A percentile compares a stretch with the other conserved stretches of the same genome.
These are phyloP conservation scores for Ochlodes sylvanus DNA, from an alignment of 2,888 invertebrate genomes.

Conservation along the genomic window DNA sequence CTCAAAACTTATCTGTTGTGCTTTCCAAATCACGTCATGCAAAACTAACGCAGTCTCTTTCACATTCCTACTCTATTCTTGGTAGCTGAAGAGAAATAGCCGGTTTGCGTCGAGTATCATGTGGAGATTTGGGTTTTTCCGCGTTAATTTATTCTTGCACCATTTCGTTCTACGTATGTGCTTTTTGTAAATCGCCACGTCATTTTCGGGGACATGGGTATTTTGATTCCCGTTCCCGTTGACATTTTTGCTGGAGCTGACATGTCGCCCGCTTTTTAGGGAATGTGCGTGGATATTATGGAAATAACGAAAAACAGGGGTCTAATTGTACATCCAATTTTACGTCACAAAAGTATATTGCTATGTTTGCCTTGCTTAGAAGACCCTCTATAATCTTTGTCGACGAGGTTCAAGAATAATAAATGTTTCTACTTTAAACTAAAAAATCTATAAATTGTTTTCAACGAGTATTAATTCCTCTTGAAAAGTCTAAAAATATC, in stretches of 20 bases:
- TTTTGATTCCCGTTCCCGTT: constrained; percentile 19
- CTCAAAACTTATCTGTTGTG: too few relatives aligned
- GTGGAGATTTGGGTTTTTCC: constrained; percentile 43
- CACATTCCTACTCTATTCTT: constrained; percentile 10
- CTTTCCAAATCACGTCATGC: too few relatives aligned
- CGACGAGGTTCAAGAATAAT: too few relatives aligned
- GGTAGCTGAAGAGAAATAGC: constrained; percentile 42
- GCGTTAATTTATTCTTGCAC: constrained; percentile 43
- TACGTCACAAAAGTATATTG: too few relatives aligned
- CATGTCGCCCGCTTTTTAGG: constrained; percentile 5
- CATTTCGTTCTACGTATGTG: constrained; percentile 26
- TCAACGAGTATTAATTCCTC: too few relatives aligned
- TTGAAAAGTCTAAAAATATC: too few relatives aligned
- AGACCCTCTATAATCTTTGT: too few relatives aligned
- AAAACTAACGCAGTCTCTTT: constrained; percentile 5
- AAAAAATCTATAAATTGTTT: too few relatives aligned
- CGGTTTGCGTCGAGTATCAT: constrained; percentile 42
- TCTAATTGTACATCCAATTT: too few relatives aligned
- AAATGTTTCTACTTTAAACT: too few relatives aligned
- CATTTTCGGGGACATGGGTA: constrained; percentile 29
- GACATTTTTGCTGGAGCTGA: constrained; percentile 5
- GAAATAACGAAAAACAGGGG: constrained; percentile 53
- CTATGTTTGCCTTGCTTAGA: too few relatives aligned
- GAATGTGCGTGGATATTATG: background rate
- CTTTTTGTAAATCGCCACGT: constrained; percentile 28